Conservation (phyloP, 2,113 vertebrate genomes). For the Barnardius zonarius region DNA sequence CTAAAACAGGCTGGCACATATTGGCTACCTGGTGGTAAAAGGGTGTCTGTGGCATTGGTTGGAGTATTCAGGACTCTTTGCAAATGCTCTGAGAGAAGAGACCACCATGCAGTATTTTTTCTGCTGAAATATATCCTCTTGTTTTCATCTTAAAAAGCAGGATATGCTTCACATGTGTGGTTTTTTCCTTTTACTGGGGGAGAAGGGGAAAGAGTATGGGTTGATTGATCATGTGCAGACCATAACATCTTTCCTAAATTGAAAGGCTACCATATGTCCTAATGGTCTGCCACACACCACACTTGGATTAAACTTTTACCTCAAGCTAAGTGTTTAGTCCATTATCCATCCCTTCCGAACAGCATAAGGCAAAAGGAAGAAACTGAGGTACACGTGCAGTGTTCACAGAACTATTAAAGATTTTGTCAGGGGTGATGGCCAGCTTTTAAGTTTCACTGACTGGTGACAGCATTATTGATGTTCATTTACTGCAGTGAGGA, state of each 20-base stretch:
- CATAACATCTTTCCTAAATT: background rate
- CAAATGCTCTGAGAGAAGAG: background rate
- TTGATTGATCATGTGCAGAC: background rate
- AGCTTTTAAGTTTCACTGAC: background rate
- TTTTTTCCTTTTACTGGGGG: background rate
- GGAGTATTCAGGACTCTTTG: background rate
- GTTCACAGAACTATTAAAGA: background rate
- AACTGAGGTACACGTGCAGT: fast-evolving
- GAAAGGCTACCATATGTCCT: background rate
- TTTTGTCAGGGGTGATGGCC: background rate
- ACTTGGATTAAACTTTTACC: background rate
- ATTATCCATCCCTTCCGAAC: background rate
- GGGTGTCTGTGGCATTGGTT: background rate
- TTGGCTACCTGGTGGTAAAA: background rate
- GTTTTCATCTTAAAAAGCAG: background rate
- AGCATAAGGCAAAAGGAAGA: background rate
- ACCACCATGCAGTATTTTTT: background rate
- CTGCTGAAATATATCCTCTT: background rate
- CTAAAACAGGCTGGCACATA: background rate
- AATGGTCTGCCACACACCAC: background rate
- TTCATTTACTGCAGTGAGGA: background rate
- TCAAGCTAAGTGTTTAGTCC: background rate
- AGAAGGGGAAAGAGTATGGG: background rate
- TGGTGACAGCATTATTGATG: background rate
- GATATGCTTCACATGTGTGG: background rate